These are phyloP conservation scores for Ctenochaetus hawaiiensis DNA, from an alignment of 2,797 vertebrate genomes.

Conservation along the genomic window DNA sequence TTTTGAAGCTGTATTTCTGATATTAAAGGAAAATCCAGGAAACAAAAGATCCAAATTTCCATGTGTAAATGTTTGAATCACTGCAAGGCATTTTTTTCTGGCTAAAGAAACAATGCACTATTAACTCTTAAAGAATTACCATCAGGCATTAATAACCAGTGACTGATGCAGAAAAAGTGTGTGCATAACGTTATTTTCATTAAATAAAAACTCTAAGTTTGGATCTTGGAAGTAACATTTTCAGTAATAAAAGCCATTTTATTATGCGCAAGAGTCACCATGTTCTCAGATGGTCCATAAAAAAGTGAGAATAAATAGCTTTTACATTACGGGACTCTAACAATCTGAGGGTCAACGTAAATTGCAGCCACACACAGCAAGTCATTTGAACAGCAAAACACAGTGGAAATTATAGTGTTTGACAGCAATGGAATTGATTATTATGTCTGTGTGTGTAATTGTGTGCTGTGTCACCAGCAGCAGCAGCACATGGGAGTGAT, in stretches of 20 bases:
- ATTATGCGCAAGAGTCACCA: slow-evolving; percentile 62
- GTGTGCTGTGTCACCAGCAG: slow-evolving; percentile 51
- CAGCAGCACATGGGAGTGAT: slow-evolving; percentile 62
- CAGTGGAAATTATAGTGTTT: slow-evolving; percentile 62
- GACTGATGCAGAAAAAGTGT: slow-evolving; percentile 46
- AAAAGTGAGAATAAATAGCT: slow-evolving; percentile 74
- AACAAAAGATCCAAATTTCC: slow-evolving; percentile 22
- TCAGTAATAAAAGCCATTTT: slow-evolving; percentile 67
- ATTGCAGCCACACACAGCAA: slow-evolving; percentile 60
- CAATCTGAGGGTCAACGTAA: slow-evolving; percentile 53
- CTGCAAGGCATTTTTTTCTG: slow-evolving; percentile 20
- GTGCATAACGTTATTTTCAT: slow-evolving; percentile 52
- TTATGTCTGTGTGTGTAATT: slow-evolving; percentile 69
- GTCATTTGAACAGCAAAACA: slow-evolving; percentile 48
- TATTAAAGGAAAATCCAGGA: slow-evolving; percentile 22
- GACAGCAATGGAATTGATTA: slow-evolving; percentile 70
- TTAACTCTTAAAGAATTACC: slow-evolving; percentile 32
- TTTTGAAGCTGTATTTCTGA: slow-evolving; percentile 46
- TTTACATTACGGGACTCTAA: slow-evolving; percentile 64
- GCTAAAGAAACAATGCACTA: slow-evolving; percentile 42
- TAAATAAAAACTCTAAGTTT: slow-evolving; percentile 52
- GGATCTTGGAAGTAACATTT: slow-evolving; percentile 50
- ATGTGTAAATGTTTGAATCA: slow-evolving; percentile 2
- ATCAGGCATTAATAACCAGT: slow-evolving; percentile 40
- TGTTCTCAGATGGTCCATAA: slow-evolving; percentile 67